A percentile compares a stretch with the other conserved stretches of the same genome.
phyloP scores from a whole-genome alignment of 2,113 vertebrate genomes.

The Pampusana beccarii region DNA sequence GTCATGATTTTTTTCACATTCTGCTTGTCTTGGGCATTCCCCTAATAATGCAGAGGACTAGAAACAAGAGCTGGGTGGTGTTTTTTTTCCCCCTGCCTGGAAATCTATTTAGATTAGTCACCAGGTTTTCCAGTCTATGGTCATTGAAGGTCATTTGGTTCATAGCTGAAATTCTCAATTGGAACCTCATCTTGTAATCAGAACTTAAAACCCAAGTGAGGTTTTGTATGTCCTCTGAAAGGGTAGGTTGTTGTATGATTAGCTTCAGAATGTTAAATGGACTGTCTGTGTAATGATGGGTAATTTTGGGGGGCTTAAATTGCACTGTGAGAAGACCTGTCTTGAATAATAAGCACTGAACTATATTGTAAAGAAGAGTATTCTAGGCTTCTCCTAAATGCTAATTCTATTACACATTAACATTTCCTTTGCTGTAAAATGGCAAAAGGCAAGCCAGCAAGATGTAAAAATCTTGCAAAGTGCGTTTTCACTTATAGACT shows the following conservation, averaged over 20 bases:
- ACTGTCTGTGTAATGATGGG: constrained; percentile 64
- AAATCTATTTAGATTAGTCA: constrained; percentile 75
- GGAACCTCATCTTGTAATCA: constrained; percentile 74
- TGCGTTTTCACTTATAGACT: constrained; percentile 46
- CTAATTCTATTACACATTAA: constrained; percentile 67
- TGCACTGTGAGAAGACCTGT: constrained; percentile 63
- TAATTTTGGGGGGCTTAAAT: constrained; percentile 76
- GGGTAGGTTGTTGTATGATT: constrained; percentile 73
- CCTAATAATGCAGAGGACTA: constrained; percentile 56
- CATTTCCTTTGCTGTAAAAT: constrained; percentile 64
- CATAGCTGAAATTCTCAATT: constrained; percentile 74
- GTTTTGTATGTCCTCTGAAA: constrained; percentile 70
- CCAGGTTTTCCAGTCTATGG: constrained; percentile 61
- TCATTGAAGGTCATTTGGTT: constrained; percentile 75
- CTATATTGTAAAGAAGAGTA: constrained; percentile 24
- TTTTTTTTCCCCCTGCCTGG: constrained; percentile 45
- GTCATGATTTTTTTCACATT: constrained; percentile 65
- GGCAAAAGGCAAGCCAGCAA: constrained; percentile 59
- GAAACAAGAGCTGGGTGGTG: constrained; percentile 53
- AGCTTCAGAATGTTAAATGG: constrained; percentile 77
- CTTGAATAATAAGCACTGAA: constrained; percentile 64
- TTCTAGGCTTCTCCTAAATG: constrained; percentile 49
- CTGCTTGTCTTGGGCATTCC: constrained; percentile 60
- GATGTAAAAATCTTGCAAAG: constrained; percentile 63
- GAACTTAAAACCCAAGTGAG: constrained; percentile 69